Evolutionary conservation across 2,113 vertebrate species (phyloP).

Genomic region (Melanerpes formicivorus): DNA sequence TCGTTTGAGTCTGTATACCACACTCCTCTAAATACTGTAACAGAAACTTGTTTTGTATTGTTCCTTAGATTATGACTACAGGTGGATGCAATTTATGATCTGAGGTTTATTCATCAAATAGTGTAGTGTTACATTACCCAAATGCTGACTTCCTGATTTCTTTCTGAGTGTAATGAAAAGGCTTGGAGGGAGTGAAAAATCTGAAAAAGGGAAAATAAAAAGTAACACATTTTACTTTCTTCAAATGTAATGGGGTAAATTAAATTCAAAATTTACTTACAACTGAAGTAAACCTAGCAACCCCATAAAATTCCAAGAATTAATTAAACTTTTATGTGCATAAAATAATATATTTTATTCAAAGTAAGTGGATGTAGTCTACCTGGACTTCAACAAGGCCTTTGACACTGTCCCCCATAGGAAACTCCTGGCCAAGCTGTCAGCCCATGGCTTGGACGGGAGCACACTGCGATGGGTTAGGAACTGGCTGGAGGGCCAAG

Average conservation of each 20-base stretch:
- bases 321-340: not conserved
- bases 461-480: no score
- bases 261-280: not conserved
- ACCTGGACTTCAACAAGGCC: no score
- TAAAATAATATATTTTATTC: no score
- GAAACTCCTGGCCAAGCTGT: no score
- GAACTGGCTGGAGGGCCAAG: no score
- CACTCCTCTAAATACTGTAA: not conserved
- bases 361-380: no score
- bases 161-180: not conserved
- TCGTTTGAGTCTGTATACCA: not conserved
- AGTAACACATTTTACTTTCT: not conserved
- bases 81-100: not conserved
- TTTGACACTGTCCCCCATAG: no score
- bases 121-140: not conserved
- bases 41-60: not conserved
- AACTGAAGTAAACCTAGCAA: not conserved
- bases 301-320: not conserved
- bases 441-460: no score
- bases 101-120: not conserved
- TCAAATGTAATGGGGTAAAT: not conserved
- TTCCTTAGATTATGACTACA: not conserved
- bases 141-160: not conserved
- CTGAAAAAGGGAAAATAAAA: not conserved
- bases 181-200: not conserved